phyloP scores from a whole-genome alignment of 2,113 vertebrate genomes.

The Lonchura striata region DNA sequence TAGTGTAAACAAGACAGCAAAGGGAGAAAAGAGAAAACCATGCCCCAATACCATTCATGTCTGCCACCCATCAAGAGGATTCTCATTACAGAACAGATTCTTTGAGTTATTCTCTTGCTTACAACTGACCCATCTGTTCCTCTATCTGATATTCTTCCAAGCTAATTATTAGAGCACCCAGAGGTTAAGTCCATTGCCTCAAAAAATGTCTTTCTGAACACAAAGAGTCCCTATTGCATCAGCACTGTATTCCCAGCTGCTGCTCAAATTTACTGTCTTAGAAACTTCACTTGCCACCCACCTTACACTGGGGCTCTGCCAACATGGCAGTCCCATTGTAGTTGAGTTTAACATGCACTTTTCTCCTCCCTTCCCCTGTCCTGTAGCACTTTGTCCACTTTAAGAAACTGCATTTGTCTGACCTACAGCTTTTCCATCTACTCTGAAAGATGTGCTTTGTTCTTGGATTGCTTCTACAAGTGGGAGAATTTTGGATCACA shows the following conservation, averaged over 20 bases:
- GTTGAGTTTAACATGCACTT: not conserved
- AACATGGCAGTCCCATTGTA: accelerated
- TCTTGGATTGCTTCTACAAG: not conserved
- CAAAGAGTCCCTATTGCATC: accelerated
- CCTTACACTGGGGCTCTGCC: accelerated
- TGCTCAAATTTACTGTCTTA: not conserved
- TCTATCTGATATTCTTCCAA: not conserved
- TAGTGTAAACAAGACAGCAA: not conserved
- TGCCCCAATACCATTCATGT: not conserved
- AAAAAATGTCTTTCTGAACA: not conserved
- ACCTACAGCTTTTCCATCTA: not conserved
- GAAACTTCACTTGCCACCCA: not conserved
- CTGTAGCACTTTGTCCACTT: not conserved
- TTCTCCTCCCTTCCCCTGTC: not conserved
- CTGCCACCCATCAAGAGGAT: not conserved
- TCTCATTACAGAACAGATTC: not conserved
- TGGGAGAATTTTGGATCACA: not conserved
- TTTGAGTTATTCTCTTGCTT: not conserved
- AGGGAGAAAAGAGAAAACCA: not conserved
- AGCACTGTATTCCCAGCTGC: not conserved
- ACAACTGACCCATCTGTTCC: not conserved
- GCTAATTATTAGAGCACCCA: not conserved
- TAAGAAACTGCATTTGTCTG: not conserved
- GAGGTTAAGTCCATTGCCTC: not conserved
- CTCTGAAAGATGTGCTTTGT: accelerated